Conservation (phyloP, 2,113 vertebrate genomes). For the Verasper variegatus region DNA sequence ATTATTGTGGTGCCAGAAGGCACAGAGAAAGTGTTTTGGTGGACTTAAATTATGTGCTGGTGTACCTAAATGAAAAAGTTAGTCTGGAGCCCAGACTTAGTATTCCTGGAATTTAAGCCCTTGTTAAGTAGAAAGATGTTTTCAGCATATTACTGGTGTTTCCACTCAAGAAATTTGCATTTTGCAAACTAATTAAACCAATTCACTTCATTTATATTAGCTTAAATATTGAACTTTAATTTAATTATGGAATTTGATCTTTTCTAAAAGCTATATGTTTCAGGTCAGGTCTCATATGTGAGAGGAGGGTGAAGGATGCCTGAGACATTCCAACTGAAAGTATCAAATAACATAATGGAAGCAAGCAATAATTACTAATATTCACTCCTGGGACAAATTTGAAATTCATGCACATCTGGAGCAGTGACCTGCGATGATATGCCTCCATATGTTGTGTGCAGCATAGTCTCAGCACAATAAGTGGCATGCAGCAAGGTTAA, state of each 20-base stretch:
- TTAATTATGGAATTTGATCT: neutral
- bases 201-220: neutral
- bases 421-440: constrained; percentile 26
- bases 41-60: no score
- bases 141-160: neutral
- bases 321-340: constrained; percentile 10
- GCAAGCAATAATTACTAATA: constrained; percentile 29
- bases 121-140: neutral
- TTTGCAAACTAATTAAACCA: neutral
- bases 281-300: constrained; percentile 1
- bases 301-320: neutral
- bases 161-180: neutral
- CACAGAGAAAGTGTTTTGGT: neutral
- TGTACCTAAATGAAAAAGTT: no score
- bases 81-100: neutral
- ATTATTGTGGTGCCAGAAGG: no score
- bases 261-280: constrained; percentile 6
- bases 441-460: constrained; percentile 39
- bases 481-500: constrained; percentile 25
- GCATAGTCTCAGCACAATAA: neutral
- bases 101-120: neutral
- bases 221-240: neutral
- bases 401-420: constrained; percentile 63
- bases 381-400: constrained; percentile 42
- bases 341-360: constrained; percentile 6